phyloP scores from a whole-genome alignment of 2,888 invertebrate genomes.

The Helleia helle region DNA sequence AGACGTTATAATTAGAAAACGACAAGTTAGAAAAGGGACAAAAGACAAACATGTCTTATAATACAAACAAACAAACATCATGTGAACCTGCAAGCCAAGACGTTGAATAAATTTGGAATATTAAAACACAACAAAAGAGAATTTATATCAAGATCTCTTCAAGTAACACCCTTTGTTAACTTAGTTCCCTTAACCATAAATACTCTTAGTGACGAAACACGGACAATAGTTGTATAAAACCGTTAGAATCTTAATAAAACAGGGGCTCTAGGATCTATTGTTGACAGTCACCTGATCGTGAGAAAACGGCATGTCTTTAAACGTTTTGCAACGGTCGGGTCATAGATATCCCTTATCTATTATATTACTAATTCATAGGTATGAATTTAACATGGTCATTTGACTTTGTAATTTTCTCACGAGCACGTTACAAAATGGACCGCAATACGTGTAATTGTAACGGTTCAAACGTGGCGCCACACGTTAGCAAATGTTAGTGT shows the following conservation, averaged over 20 bases:
- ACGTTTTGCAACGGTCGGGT: slow-evolving; percentile 3
- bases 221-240: slow-evolving; percentile 11
- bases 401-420: slow-evolving; percentile 7
- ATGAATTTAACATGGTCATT: slow-evolving; percentile 8
- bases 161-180: neutral
- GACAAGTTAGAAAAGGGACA: too few species aligned
- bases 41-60: too few species aligned
- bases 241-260: slow-evolving; percentile 12
- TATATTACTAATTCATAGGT: slow-evolving; percentile 3
- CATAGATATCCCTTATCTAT: slow-evolving; percentile 5
- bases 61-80: too few species aligned
- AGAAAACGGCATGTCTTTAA: slow-evolving; percentile 13
- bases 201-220: slow-evolving; percentile 9
- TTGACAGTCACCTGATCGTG: slow-evolving; percentile 23
- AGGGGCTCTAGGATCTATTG: slow-evolving; percentile 11
- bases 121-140: slow-evolving; percentile 3
- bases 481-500: neutral
- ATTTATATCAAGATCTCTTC: slow-evolving; percentile 6
- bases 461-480: slow-evolving; percentile 3
- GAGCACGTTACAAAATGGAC: slow-evolving; percentile 3
- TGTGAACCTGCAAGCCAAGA: too few species aligned
- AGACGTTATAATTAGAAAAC: too few species aligned
- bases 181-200: slow-evolving; percentile 9
- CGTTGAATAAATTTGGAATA: neutral
- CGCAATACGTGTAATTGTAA: slow-evolving; percentile 3